These are phyloP conservation scores for Gephyroberyx darwinii DNA, from an alignment of 2,797 vertebrate species.

Conservation along the genomic window DNA sequence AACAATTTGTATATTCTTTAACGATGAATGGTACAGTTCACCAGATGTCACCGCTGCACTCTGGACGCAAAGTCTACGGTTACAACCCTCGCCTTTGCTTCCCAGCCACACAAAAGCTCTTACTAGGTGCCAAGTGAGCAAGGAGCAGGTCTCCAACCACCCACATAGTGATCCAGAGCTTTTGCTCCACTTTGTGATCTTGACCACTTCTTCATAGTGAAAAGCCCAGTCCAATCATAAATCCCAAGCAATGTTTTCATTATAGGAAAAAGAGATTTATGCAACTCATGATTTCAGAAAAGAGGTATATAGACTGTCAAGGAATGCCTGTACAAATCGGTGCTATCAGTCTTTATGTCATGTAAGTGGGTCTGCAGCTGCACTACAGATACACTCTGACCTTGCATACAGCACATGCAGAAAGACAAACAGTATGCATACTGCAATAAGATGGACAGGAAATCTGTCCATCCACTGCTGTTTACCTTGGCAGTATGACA, in stretches of 20 bases:
- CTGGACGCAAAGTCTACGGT: constrained; percentile 61
- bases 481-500: background rate
- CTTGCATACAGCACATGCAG: constrained; percentile 1
- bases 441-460: background rate
- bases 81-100: constrained; percentile 48
- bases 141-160: constrained; percentile 67
- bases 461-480: background rate
- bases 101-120: constrained; percentile 64
- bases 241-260: constrained; percentile 43
- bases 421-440: background rate
- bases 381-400: constrained; percentile 5
- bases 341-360: constrained; percentile 6
- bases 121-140: constrained; percentile 67
- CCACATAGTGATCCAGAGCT: constrained; percentile 39
- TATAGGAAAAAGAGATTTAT: constrained; percentile 40
- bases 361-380: constrained; percentile 39
- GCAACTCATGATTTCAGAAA: constrained; percentile 29
- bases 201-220: constrained; percentile 47
- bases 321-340: constrained; percentile 33
- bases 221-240: constrained; percentile 40
- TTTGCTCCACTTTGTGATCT: constrained; percentile 53
- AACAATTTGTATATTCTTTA: constrained; percentile 79
- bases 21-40: constrained; percentile 76
- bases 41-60: constrained; percentile 74
- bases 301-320: constrained; percentile 7